Evolutionary conservation across 2,797 vertebrate genomes (phyloP), one percentile per base, ranked within the genome.

Genomic region (Heterohyrax brucei): DNA sequence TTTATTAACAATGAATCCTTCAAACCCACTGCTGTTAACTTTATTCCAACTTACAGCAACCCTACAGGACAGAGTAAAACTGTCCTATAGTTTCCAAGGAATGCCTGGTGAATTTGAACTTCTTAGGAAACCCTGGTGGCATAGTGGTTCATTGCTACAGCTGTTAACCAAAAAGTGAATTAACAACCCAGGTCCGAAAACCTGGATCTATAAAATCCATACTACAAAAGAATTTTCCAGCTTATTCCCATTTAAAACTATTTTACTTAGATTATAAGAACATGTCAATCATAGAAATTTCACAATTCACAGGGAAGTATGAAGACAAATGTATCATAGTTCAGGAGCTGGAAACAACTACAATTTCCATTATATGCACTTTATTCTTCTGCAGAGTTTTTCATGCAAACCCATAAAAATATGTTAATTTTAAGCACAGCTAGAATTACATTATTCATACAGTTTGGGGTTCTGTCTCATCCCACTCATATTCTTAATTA

Each of bases 161-260:
- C 39, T 39, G 39, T 39, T 39, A 39, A 39, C 39, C 39, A 39
- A 39, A 39, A 39, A 39, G 39, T 39, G 39, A 39, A 39, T 39
- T 39, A 39, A 91, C 18, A 96, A 95, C 78, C 78, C 24, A 91
- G 46, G 90, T 56, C 90, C 78, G n/a, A 96, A 93, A 91, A 94
- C 16, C 4, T 86, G 10, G 46, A 93, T 89, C 82, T 84, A 94
- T 59, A 76, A 81, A 94, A 86, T 73, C 93, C 39, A 88, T n/a
- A 87, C 89, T 83, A 87, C 5, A 87, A 77, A 91, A 87, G 28
- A 5, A 93, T 81, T 96, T 95, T 87, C 30, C 68, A 93, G 9
- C 30, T 30, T 66, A 30, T 30, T 66, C 44, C 28, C 64, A 30
- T 44, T 90, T 44, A 46, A 61, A 59, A 59, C 46, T 56, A 30